Percentiles rank a stretch among this genome's conserved stretches.
Evolutionary conservation across 2,888 invertebrate genomes (phyloP).

Genomic region (Stenotaenia linearis): DNA sequence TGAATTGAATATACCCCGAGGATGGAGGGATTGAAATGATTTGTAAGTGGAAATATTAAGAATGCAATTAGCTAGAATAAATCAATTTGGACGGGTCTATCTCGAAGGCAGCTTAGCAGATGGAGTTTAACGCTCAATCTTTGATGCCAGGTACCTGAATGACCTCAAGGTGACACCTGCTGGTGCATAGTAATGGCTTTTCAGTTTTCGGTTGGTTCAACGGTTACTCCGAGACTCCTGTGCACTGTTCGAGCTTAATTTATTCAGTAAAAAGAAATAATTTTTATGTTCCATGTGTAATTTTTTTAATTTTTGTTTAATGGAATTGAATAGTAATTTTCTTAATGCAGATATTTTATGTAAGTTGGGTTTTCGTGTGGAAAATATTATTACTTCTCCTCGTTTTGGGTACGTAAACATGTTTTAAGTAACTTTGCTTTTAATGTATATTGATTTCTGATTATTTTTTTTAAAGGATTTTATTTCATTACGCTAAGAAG

Average conservation of each 20-base stretch:
- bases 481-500: too few relatives aligned
- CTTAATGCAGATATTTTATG: background rate
- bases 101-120: background rate
- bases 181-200: background rate
- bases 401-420: too few relatives aligned
- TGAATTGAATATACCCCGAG: background rate
- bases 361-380: background rate
- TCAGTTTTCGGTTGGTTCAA: background rate
- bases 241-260: background rate
- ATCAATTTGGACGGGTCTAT: background rate
- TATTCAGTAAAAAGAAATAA: background rate
- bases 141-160: background rate
- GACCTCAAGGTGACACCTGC: background rate
- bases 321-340: too few relatives aligned
- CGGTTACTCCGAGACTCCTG: background rate
- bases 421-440: too few relatives aligned
- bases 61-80: background rate
- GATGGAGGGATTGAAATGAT: background rate
- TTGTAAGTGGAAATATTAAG: conserved; percentile 18
- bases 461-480: too few relatives aligned
- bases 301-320: too few relatives aligned
- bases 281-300: background rate
- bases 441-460: background rate
- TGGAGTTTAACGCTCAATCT: conserved; percentile 11
- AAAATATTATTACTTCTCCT: too few relatives aligned